These are phyloP conservation scores for Brenthis ino DNA, from an alignment of 2,888 invertebrate species.

Conservation along the genomic window DNA sequence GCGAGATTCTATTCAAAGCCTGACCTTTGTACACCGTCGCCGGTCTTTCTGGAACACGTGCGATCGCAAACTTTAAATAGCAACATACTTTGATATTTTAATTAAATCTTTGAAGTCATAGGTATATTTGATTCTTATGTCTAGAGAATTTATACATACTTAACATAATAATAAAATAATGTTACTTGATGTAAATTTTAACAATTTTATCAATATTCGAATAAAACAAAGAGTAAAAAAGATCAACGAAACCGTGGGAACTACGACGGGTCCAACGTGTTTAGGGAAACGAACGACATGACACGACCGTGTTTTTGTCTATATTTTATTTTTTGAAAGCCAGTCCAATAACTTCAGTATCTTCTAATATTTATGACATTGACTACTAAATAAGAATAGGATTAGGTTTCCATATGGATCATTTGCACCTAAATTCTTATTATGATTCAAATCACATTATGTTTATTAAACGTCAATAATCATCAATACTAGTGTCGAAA, in stretches of 20 bases:
- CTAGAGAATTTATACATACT: not conserved
- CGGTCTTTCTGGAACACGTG: slow-evolving; percentile 54
- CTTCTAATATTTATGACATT: not conserved
- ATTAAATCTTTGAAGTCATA: slow-evolving; percentile 26
- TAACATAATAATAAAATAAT: not conserved
- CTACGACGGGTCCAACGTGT: slow-evolving; percentile 4
- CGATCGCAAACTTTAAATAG: slow-evolving; percentile 51
- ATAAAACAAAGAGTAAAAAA: not conserved
- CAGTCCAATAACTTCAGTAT: not conserved
- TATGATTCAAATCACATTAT: too few species aligned
- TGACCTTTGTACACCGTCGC: slow-evolving; percentile 63
- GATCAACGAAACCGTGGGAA: slow-evolving; percentile 15
- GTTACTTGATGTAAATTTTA: too few species aligned
- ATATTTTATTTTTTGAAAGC: slow-evolving; percentile 4
- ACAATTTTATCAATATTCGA: not conserved
- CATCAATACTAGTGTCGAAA: too few species aligned
- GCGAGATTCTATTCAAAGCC: slow-evolving; percentile 64
- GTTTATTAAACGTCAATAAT: too few species aligned
- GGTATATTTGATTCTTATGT: slow-evolving; percentile 17
- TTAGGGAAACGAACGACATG: slow-evolving; percentile 16
- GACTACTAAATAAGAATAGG: slow-evolving; percentile 1
- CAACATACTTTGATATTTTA: slow-evolving; percentile 50
- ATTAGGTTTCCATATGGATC: not conserved
- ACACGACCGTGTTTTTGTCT: slow-evolving; percentile 10
- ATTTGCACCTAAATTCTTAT: too few species aligned